A percentile compares a stretch with the other conserved stretches of the same genome.
phyloP scores from a whole-genome alignment of 2,113 vertebrate species.

The Parus major region DNA sequence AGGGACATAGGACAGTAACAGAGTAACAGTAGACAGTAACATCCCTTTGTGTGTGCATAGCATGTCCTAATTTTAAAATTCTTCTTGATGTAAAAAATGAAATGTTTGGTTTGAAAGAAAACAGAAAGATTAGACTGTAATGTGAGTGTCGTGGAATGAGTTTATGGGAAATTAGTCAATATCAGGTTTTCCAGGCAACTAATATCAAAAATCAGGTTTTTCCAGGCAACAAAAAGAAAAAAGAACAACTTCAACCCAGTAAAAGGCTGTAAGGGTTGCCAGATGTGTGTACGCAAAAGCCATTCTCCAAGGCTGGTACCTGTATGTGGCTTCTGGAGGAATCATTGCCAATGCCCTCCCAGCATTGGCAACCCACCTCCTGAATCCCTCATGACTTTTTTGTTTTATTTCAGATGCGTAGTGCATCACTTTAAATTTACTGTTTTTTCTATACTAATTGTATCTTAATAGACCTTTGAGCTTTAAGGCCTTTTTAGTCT shows the following conservation, averaged over 20 bases:
- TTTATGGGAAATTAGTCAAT: too few relatives aligned
- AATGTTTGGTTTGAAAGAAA: neutral
- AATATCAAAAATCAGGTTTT: neutral
- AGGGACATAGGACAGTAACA: neutral
- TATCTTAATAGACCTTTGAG: neutral
- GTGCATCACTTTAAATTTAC: neutral
- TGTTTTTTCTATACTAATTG: neutral
- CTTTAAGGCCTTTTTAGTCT: neutral
- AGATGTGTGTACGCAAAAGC: neutral
- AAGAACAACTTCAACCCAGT: neutral
- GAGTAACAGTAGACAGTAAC: neutral
- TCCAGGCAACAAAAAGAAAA: neutral
- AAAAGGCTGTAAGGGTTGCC: neutral
- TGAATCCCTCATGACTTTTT: neutral
- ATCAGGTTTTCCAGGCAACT: too few relatives aligned
- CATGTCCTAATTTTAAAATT: neutral
- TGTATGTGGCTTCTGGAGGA: neutral
- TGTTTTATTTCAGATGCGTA: neutral
- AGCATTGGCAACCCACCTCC: neutral
- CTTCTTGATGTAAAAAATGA: neutral
- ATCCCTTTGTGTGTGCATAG: neutral
- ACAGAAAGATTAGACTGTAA: too few relatives aligned
- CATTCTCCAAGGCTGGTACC: neutral
- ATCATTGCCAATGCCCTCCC: neutral
- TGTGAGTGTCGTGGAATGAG: too few relatives aligned